Evolutionary conservation across 2,113 vertebrate species (phyloP).

Genomic region (Rissa tridactyla): DNA sequence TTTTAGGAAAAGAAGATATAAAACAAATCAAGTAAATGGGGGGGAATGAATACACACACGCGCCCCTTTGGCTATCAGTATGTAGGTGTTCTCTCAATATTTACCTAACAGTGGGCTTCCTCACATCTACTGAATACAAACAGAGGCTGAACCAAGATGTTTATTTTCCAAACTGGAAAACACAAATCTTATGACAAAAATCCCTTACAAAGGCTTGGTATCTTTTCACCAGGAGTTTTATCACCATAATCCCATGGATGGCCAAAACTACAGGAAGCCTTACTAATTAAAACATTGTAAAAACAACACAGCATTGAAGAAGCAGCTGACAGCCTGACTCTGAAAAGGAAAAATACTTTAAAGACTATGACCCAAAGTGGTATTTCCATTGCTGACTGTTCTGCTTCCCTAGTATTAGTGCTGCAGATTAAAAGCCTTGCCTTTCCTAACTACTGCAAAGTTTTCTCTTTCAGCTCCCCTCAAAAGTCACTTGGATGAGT

Average conservation of each 20-base stretch:
- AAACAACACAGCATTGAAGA: not conserved
- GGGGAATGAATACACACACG: not conserved
- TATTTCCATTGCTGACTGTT: not conserved
- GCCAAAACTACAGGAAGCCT: not conserved
- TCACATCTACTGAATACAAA: not conserved
- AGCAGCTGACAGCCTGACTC: not conserved
- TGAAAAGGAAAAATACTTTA: not conserved
- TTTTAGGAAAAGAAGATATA: not conserved
- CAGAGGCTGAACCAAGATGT: not conserved
- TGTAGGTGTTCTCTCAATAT: not conserved
- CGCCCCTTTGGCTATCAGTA: not conserved
- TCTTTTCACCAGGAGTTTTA: not conserved
- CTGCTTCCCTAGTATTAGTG: not conserved
- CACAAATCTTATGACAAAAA: not conserved
- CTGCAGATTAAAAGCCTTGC: not conserved
- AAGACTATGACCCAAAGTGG: not conserved
- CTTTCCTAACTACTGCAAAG: not conserved
- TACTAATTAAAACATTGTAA: not conserved
- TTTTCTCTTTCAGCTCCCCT: not conserved
- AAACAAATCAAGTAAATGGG: not conserved
- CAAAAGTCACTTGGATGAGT: not conserved
- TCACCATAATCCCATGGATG: not conserved
- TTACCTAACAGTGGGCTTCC: not conserved
- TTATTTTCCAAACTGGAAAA: not conserved
- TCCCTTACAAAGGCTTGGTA: not conserved